phyloP scores from a whole-genome alignment of 2,888 invertebrate genomes.

The Eudemis profundana region DNA sequence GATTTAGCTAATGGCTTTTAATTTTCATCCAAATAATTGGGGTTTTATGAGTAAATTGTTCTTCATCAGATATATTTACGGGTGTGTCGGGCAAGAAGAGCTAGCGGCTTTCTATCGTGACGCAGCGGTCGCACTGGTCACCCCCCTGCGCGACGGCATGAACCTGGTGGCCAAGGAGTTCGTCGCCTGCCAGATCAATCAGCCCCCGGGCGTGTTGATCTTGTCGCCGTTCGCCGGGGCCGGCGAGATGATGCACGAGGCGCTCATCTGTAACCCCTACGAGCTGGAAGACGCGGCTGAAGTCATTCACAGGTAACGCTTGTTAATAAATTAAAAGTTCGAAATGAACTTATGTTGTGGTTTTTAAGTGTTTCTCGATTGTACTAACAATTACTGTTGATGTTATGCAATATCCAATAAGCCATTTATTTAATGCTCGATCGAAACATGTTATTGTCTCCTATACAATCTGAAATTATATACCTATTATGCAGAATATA shows the following conservation, averaged over 20 bases:
- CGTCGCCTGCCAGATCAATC: conserved; percentile 95
- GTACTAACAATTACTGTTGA: no score
- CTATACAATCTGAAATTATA: no score
- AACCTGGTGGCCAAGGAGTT: conserved; percentile 97
- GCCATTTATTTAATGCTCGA: no score
- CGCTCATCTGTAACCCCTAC: conserved; percentile 95
- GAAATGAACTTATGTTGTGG: neutral
- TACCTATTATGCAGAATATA: no score
- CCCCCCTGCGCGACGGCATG: conserved; percentile 95
- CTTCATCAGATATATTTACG: conserved; percentile 89
- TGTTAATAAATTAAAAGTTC: neutral
- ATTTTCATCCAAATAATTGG: no score
- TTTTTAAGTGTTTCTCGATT: no score
- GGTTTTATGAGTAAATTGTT: no score
- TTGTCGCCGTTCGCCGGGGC: conserved; percentile 97
- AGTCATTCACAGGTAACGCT: conserved; percentile 89
- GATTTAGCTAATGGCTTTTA: no score
- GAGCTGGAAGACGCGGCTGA: conserved; percentile 95
- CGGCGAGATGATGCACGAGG: conserved; percentile 97
- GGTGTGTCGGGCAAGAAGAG: conserved; percentile 94
- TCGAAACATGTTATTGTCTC: no score
- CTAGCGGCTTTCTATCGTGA: conserved; percentile 94
- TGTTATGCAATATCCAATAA: no score
- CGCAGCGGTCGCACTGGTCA: conserved; percentile 94
- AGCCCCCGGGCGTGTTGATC: conserved; percentile 93